Evolutionary conservation across 2,888 invertebrate species (phyloP).

Genomic region (Lamproptera curius): DNA sequence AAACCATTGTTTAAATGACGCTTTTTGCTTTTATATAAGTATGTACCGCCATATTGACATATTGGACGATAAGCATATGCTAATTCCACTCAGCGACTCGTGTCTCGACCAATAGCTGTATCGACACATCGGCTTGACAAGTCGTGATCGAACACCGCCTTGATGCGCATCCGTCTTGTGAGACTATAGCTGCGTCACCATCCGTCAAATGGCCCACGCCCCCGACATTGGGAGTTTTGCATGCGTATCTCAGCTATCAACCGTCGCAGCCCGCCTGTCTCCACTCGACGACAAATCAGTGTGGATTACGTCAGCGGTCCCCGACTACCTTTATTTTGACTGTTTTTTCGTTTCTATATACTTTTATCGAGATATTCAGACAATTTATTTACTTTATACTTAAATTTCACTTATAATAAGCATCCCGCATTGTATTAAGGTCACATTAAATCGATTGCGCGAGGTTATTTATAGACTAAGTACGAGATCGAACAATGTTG

Average conservation of each 20-base stretch:
- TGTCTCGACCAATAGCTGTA: conserved; percentile 58
- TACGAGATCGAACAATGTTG: conserved; percentile 37
- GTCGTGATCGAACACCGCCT: conserved; percentile 66
- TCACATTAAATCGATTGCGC: conserved; percentile 7
- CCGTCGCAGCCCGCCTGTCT: conserved; percentile 52
- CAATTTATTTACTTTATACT: neutral
- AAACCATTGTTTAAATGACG: too few species aligned
- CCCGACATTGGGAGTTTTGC: conserved; percentile 70
- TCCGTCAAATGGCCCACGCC: conserved; percentile 72
- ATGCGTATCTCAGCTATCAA: conserved; percentile 62
- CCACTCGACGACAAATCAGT: conserved; percentile 66
- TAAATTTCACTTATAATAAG: neutral
- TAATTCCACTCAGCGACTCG: conserved; percentile 28
- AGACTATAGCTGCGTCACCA: conserved; percentile 66
- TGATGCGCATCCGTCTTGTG: conserved; percentile 44
- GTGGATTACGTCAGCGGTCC: neutral
- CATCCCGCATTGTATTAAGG: conserved; percentile 17
- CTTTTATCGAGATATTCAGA: too few species aligned
- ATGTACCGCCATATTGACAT: too few species aligned
- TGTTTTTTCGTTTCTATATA: too few species aligned
- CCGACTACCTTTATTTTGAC: neutral
- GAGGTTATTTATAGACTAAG: conserved; percentile 19
- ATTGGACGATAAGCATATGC: conserved; percentile 19
- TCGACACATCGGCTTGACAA: conserved; percentile 55
- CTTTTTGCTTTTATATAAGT: too few species aligned